Evolutionary conservation across 2,797 vertebrate genomes (phyloP).

Genomic region (Sebastolobus alascanus): DNA sequence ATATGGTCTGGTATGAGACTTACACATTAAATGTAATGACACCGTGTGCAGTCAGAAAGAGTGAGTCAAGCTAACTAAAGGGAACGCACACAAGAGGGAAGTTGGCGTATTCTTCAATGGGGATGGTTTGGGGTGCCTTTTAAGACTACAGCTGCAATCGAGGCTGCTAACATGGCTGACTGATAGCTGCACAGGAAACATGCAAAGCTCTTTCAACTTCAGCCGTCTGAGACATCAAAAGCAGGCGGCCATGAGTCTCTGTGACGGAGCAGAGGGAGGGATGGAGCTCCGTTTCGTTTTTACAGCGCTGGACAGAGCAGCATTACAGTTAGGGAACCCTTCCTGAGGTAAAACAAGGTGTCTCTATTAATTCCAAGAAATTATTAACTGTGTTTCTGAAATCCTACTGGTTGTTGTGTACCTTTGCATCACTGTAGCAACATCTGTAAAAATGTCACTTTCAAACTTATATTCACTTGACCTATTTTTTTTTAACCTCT

Average conservation of each 20-base stretch:
- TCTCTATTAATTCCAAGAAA: background rate
- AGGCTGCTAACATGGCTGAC: slow-evolving; percentile 53
- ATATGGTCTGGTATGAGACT: slow-evolving; percentile 37
- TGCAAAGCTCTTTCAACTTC: slow-evolving; percentile 67
- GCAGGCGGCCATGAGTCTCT: slow-evolving; percentile 47
- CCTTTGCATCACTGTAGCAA: background rate
- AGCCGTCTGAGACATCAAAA: slow-evolving; percentile 67
- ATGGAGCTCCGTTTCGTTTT: slow-evolving; percentile 38
- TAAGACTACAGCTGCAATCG: slow-evolving; percentile 52
- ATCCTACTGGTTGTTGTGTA: background rate
- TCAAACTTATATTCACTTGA: background rate
- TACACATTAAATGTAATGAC: slow-evolving; percentile 48
- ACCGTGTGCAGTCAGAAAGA: slow-evolving; percentile 26
- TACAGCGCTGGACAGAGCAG: slow-evolving; percentile 23
- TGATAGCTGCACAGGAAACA: slow-evolving; percentile 65
- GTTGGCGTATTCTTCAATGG: slow-evolving; percentile 18
- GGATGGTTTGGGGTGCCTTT: slow-evolving; percentile 26
- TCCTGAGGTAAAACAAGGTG: slow-evolving; percentile 4
- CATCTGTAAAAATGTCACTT: background rate
- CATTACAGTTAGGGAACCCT: background rate
- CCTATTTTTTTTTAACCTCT: background rate
- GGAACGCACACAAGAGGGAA: slow-evolving; percentile 12
- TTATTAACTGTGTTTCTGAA: background rate
- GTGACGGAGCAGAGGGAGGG: slow-evolving; percentile 42
- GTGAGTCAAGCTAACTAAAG: slow-evolving; percentile 46